A percentile compares a stretch with the other conserved stretches of the same genome.
Conservation (phyloP, 2,888 invertebrate genomes). For the Orchesella flavescens region DNA sequence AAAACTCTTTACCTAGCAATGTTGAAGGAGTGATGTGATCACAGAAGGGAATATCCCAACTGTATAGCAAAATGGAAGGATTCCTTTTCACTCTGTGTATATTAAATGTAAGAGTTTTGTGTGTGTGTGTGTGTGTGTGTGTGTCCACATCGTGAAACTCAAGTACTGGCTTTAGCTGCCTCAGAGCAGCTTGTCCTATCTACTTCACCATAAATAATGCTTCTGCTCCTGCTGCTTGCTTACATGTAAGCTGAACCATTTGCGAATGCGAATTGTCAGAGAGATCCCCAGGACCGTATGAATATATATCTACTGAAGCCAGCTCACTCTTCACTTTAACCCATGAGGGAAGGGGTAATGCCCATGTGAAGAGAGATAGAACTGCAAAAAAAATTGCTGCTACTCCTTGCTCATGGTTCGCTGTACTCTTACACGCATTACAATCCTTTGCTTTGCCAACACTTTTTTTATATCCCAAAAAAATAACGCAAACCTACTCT, state of each 20-base stretch:
- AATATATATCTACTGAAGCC: background rate
- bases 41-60: conserved; percentile 31
- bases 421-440: background rate
- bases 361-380: conserved; percentile 8
- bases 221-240: background rate
- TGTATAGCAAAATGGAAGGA: conserved; percentile 7
- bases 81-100: conserved; percentile 10
- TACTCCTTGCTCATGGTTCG: background rate
- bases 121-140: background rate
- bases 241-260: conserved; percentile 27
- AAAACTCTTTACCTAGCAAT: conserved; percentile 35
- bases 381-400: conserved; percentile 36
- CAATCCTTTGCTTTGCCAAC: conserved; percentile 36
- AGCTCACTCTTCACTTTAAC: background rate
- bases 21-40: conserved; percentile 35
- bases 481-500: conserved; percentile 29
- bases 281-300: conserved; percentile 49
- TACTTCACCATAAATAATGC: too few species aligned
- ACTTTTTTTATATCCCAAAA: conserved; percentile 10
- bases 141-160: background rate
- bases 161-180: too few species aligned
- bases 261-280: conserved; percentile 53
- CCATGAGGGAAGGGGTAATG: background rate
- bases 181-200: too few species aligned
- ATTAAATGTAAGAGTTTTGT: too few species aligned